Conservation (phyloP, 2,113 vertebrate genomes). For the Addax nasomaculatus region DNA sequence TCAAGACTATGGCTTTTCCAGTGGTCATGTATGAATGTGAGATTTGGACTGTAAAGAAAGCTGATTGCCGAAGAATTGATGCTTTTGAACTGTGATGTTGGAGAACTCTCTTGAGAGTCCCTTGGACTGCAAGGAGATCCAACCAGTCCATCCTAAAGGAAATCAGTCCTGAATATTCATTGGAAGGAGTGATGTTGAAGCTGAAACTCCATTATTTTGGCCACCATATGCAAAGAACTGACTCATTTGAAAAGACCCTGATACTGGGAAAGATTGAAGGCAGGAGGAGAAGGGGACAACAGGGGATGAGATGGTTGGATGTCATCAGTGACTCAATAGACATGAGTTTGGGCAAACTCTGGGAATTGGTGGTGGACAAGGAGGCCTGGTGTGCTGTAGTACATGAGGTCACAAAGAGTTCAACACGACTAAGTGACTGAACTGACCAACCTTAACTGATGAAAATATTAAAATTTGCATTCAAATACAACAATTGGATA, state of each 20-base stretch:
- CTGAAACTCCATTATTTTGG: not conserved
- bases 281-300: not conserved
- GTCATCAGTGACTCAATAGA: not conserved
- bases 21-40: not conserved
- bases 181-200: not conserved
- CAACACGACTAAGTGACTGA: not conserved
- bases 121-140: not conserved
- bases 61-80: rapidly evolving
- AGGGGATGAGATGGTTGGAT: not conserved
- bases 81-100: not conserved
- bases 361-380: not conserved
- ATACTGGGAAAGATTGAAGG: not conserved
- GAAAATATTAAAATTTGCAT: not conserved
- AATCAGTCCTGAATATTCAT: not conserved
- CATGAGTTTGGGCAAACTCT: not conserved
- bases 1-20: not conserved
- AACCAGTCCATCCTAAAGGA: not conserved
- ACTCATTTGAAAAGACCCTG: not conserved
- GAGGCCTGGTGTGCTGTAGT: not conserved
- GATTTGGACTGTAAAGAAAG: not conserved
- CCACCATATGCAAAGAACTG: not conserved
- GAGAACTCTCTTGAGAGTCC: not conserved
- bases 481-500: not conserved
- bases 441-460: not conserved
- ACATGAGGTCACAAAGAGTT: not conserved